Conservation (phyloP, 2,113 vertebrate species). For the Barbus barbus region DNA sequence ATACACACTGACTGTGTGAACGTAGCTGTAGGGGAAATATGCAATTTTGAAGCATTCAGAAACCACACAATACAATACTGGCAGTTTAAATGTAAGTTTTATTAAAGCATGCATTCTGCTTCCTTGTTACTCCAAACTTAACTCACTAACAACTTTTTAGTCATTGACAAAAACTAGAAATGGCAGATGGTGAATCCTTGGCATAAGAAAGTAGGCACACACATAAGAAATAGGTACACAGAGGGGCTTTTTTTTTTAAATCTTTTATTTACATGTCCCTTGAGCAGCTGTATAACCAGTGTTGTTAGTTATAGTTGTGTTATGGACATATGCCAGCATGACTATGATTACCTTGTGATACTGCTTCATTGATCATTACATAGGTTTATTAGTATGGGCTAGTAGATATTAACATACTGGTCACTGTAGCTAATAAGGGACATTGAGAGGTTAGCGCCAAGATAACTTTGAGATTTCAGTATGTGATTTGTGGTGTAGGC, state of each 20-base stretch:
- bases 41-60: no score
- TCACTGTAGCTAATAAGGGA: constrained; percentile 21
- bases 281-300: not conserved
- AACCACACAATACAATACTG: no score
- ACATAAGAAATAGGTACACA: no score
- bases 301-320: not conserved
- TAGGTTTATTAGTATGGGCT: constrained; percentile 23
- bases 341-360: not conserved
- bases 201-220: no score
- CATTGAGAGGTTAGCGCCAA: constrained; percentile 12
- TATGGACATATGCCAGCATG: not conserved
- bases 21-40: not conserved
- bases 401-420: constrained; percentile 15
- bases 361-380: constrained; percentile 27
- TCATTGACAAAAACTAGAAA: no score
- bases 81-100: no score
- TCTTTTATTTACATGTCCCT: not conserved
- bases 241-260: not conserved
- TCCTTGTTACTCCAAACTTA: no score
- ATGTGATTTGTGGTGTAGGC: constrained; percentile 22
- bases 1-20: not conserved
- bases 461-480: constrained; percentile 26
- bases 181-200: no score
- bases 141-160: no score
- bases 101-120: no score